Percentiles rank a stretch among this genome's conserved stretches.
phyloP scores from a whole-genome alignment of 23 tunicate species.

The Trididemnum miniatum region DNA sequence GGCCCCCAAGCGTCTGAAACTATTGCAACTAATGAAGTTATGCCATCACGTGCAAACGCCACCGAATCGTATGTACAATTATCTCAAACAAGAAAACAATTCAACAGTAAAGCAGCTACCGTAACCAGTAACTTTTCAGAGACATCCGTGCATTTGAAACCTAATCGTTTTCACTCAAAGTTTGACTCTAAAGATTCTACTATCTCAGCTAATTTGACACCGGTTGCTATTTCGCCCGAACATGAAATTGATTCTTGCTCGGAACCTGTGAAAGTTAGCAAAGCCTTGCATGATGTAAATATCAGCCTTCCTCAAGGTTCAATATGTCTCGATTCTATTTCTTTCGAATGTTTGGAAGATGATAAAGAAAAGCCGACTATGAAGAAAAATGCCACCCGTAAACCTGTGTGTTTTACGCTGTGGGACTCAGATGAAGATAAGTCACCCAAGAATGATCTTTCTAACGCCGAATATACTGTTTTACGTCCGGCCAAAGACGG shows the following conservation, averaged over 20 bases:
- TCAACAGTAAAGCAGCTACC: too few species aligned
- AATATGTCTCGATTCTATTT: neutral
- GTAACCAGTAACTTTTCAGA: too few species aligned
- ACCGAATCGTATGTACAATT: too few species aligned
- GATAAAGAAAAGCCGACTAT: neutral
- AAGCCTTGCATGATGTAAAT: neutral
- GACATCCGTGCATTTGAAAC: too few species aligned
- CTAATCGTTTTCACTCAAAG: too few species aligned
- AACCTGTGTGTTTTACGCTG: neutral
- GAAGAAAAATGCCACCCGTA: neutral
- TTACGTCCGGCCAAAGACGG: neutral
- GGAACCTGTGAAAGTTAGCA: neutral
- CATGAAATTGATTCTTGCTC: neutral
- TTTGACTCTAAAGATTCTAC: neutral
- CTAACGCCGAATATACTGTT: neutral
- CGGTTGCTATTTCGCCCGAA: neutral
- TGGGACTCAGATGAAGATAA: neutral
- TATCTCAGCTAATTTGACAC: neutral
- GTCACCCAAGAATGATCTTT: neutral
- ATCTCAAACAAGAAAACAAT: too few species aligned
- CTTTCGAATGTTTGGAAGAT: constrained; percentile 15
- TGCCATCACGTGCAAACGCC: too few species aligned
- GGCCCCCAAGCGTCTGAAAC: neutral
- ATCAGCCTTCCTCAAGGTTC: neutral
- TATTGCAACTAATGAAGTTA: too few species aligned